Conservation (phyloP, 2,888 invertebrate species). For the Xanthorhoe spadicearia region DNA sequence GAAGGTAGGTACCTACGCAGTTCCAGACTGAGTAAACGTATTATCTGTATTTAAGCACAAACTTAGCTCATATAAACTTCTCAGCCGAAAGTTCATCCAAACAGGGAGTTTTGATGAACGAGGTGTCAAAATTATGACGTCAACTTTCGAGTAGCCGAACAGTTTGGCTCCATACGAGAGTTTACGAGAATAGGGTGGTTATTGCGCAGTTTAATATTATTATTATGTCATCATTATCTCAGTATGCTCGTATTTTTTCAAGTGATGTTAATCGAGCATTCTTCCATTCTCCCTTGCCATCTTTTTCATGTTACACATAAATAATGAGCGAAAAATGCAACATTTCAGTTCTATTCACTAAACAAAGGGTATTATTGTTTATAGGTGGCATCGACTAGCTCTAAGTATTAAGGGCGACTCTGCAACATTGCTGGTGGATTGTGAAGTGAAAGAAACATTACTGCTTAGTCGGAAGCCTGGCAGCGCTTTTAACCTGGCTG, state of each 20-base stretch:
- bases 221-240: neutral
- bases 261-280: no score
- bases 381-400: conserved; percentile 93
- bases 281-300: no score
- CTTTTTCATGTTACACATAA: no score
- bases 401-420: conserved; percentile 93
- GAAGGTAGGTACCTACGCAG: no score
- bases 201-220: neutral
- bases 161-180: conserved; percentile 14
- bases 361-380: conserved; percentile 4
- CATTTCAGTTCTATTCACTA: no score
- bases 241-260: no score
- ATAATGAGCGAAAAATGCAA: no score
- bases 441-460: conserved; percentile 86
- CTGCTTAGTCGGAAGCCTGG: conserved; percentile 85
- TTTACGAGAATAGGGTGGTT: conserved; percentile 29
- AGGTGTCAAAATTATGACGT: conserved; percentile 36
- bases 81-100: conserved; percentile 33
- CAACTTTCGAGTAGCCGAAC: conserved; percentile 26
- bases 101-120: conserved; percentile 42
- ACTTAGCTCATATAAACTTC: conserved; percentile 25
- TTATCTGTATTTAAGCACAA: conserved; percentile 1
- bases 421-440: conserved; percentile 90
- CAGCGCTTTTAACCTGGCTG: conserved; percentile 88
- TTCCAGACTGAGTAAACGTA: conserved; percentile 6